These are phyloP conservation scores for Drosophila littoralis DNA, from an alignment of 1,140 invertebrate species.

Conservation along the genomic window DNA sequence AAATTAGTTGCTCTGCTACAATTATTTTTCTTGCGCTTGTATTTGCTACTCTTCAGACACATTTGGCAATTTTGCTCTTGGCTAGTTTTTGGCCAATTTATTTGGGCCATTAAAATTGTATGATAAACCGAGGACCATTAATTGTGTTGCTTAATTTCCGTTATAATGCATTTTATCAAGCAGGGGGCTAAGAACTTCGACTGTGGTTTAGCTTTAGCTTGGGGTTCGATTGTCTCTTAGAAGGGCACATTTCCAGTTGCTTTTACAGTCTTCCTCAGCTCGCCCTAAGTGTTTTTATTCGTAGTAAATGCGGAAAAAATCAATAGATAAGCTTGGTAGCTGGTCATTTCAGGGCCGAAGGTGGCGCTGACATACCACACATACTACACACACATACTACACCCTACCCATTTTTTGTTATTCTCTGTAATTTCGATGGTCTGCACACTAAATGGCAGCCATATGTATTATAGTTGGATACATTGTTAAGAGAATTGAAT, in stretches of 20 bases:
- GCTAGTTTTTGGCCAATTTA: constrained; percentile 72
- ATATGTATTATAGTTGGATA: no score
- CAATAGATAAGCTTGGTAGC: constrained; percentile 48
- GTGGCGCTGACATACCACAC: not conserved
- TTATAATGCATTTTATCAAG: constrained; percentile 81
- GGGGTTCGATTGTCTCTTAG: constrained; percentile 4
- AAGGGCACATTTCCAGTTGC: constrained; percentile 24
- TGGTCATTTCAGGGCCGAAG: constrained; percentile 20
- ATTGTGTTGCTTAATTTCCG: constrained; percentile 82
- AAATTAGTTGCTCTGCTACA: no score
- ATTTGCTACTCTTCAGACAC: constrained; percentile 24
- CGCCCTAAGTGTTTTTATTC: constrained; percentile 70
- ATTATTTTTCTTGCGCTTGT: not conserved
- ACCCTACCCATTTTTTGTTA: constrained; percentile 24
- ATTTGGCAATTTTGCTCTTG: constrained; percentile 36
- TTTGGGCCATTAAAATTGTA: constrained; percentile 80
- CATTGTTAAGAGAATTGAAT: no score
- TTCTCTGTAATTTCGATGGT: constrained; percentile 27
- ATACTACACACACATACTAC: not conserved
- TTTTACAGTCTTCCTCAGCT: constrained; percentile 21
- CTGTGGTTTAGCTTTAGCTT: constrained; percentile 33
- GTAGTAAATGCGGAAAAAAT: constrained; percentile 57
- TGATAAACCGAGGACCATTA: constrained; percentile 75
- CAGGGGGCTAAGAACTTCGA: constrained; percentile 15
- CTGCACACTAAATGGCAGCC: not conserved